Conservation (phyloP, 2,113 vertebrate genomes). For the Sapajus apella region DNA sequence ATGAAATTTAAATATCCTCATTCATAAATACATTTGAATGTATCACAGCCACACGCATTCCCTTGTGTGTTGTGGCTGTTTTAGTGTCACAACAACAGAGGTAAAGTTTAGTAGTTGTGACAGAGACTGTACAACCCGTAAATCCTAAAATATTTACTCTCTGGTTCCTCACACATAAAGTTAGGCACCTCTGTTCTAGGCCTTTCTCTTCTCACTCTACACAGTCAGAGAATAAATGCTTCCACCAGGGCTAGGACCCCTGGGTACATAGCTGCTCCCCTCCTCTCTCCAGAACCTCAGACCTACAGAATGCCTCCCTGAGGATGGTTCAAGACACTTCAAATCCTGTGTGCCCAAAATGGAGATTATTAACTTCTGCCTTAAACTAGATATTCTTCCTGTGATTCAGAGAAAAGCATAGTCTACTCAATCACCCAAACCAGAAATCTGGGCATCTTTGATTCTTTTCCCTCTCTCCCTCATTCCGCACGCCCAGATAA, state of each 20-base stretch:
- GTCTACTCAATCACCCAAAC: neutral
- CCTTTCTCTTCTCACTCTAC: neutral
- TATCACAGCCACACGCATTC: rapidly evolving
- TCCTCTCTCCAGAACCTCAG: neutral
- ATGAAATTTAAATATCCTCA: neutral
- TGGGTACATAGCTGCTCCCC: rapidly evolving
- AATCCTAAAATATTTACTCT: neutral
- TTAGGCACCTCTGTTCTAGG: neutral
- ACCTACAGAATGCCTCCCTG: neutral
- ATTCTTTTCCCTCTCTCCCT: neutral
- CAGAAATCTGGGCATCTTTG: neutral
- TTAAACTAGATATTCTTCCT: neutral
- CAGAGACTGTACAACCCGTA: neutral
- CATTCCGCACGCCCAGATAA: neutral
- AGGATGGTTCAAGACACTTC: neutral
- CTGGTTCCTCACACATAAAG: neutral
- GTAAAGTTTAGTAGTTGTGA: neutral
- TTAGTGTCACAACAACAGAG: neutral
- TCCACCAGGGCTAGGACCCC: neutral
- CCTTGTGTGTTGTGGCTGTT: neutral
- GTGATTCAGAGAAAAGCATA: neutral
- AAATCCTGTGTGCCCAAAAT: neutral
- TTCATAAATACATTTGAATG: neutral
- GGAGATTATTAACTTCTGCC: neutral
- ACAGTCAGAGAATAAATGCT: neutral